These are phyloP conservation scores for Labroides dimidiatus DNA, from an alignment of 2,797 vertebrate species.

Conservation along the genomic window DNA sequence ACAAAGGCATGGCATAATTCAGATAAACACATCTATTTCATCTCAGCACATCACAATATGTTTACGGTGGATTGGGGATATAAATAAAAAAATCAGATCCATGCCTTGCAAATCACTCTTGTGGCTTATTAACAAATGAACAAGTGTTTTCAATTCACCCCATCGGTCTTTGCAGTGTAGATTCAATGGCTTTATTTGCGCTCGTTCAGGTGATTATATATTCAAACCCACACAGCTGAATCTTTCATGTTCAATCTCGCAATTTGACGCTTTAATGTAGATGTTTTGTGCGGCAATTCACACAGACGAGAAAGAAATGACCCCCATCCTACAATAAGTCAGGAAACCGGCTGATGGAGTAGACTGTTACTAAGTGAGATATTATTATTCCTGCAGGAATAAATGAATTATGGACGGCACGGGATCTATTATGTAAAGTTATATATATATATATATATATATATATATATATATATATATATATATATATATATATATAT, in stretches of 20 bases:
- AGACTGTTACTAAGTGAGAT: conserved; percentile 24
- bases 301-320: conserved; percentile 58
- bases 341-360: conserved; percentile 52
- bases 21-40: conserved; percentile 71
- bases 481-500: neutral
- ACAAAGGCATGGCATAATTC: conserved; percentile 64
- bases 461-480: neutral
- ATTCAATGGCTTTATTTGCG: conserved; percentile 56
- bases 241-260: conserved; percentile 73
- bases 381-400: conserved; percentile 7
- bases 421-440: conserved; percentile 9
- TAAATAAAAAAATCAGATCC: conserved; percentile 66
- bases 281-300: conserved; percentile 66
- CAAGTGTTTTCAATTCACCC: conserved; percentile 69
- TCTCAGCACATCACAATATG: conserved; percentile 58
- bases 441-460: neutral
- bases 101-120: conserved; percentile 52
- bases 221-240: conserved; percentile 64
- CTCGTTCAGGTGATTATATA: conserved; percentile 73
- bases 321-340: conserved; percentile 48
- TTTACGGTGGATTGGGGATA: conserved; percentile 57
- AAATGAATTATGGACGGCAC: conserved; percentile 42
- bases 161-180: conserved; percentile 39
- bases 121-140: conserved; percentile 69
- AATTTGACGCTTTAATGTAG: conserved; percentile 74